These are phyloP conservation scores for Fringilla coelebs DNA, from an alignment of 2,797 vertebrate genomes.

Conservation along the genomic window DNA sequence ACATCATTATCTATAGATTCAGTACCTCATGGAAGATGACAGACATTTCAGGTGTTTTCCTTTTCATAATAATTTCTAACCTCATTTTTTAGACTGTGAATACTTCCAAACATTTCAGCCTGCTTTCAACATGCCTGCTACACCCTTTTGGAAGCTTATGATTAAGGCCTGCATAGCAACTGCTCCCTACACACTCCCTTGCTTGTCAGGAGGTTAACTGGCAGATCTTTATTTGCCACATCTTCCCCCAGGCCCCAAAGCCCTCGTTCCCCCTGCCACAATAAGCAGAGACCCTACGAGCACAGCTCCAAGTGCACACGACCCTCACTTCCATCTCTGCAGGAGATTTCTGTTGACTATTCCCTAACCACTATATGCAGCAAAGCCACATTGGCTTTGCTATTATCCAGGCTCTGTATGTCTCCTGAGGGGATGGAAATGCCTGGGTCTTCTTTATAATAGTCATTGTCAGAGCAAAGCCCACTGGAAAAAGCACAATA, in stretches of 20 bases:
- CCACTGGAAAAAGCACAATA: slow-evolving; percentile 33
- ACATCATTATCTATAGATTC: background rate
- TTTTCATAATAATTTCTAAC: background rate
- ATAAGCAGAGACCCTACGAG: background rate
- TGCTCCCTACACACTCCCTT: background rate
- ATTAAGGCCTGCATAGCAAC: background rate
- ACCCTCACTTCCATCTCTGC: background rate
- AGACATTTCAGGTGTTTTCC: background rate
- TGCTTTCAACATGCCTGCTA: background rate
- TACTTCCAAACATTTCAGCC: background rate
- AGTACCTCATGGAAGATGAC: background rate
- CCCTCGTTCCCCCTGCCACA: background rate
- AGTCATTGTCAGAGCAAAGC: slow-evolving; percentile 17
- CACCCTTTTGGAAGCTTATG: background rate
- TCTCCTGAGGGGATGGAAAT: slow-evolving; percentile 9
- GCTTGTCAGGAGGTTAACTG: background rate
- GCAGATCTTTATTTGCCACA: background rate
- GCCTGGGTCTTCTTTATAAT: slow-evolving; percentile 8
- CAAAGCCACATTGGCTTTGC: background rate
- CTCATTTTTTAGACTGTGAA: background rate
- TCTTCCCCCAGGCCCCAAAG: background rate
- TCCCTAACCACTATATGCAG: background rate
- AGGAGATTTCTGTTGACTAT: background rate
- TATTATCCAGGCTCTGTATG: background rate
- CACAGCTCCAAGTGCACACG: rapidly evolving